Conservation (phyloP, 1,140 invertebrate genomes). For the Venturia canescens region DNA sequence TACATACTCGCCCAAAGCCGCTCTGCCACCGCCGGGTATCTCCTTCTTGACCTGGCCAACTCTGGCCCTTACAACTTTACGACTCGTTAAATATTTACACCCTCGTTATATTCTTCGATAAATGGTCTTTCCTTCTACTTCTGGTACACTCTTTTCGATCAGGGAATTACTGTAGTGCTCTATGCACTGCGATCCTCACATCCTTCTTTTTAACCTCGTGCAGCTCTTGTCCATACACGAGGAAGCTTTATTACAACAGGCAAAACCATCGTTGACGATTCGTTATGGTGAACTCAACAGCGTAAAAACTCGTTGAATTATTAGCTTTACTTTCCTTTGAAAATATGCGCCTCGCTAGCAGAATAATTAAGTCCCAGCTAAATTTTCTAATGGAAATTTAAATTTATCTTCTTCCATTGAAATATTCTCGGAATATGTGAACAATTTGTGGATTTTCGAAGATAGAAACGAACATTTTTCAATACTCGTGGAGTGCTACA, state of each 20-base stretch:
- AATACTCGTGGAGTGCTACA: too few species aligned
- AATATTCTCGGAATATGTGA: too few species aligned
- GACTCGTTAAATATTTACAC: slow-evolving; percentile 32
- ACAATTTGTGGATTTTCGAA: too few species aligned
- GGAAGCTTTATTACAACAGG: too few species aligned
- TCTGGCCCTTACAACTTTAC: slow-evolving; percentile 22
- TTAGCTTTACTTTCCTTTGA: not conserved
- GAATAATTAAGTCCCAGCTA: not conserved
- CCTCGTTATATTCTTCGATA: slow-evolving; percentile 32
- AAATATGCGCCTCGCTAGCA: not conserved
- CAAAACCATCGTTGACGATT: too few species aligned
- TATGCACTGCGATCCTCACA: not conserved
- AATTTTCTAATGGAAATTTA: not conserved
- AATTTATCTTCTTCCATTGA: too few species aligned
- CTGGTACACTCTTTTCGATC: not conserved
- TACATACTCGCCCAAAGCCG: not conserved
- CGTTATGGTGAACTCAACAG: too few species aligned
- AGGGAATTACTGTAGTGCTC: not conserved
- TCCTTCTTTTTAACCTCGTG: not conserved
- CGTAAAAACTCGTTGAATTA: slow-evolving; percentile 1
- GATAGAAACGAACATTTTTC: too few species aligned
- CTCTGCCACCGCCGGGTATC: not conserved
- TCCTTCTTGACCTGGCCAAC: not conserved
- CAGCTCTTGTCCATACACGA: too few species aligned
- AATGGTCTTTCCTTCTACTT: slow-evolving; percentile 9